Conservation (phyloP, 2,888 invertebrate species). For the Scaptomyza flava region DNA sequence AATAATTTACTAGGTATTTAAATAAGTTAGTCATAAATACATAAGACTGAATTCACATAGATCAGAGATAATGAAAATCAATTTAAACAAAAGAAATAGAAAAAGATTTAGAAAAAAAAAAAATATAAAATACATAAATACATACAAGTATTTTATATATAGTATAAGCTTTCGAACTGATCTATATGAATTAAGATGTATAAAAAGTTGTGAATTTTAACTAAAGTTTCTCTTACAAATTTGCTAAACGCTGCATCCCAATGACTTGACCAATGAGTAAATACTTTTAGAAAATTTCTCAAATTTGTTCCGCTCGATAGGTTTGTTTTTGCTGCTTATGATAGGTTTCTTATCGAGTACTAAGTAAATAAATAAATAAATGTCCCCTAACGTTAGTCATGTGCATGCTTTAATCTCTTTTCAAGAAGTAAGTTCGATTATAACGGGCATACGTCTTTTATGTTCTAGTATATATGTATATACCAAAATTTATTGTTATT, state of each 20-base stretch:
- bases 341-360: constrained; percentile 29
- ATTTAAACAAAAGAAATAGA: constrained; percentile 1
- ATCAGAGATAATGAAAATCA: constrained; percentile 34
- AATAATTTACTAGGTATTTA: constrained; percentile 61
- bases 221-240: constrained; percentile 36
- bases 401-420: constrained; percentile 25
- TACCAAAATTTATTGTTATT: constrained; percentile 21
- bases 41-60: constrained; percentile 51
- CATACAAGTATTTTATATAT: neutral
- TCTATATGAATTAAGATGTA: constrained; percentile 49
- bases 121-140: neutral
- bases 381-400: constrained; percentile 62
- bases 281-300: constrained; percentile 14
- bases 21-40: constrained; percentile 41
- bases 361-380: constrained; percentile 63
- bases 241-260: constrained; percentile 29
- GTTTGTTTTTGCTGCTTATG: constrained; percentile 24
- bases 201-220: constrained; percentile 39
- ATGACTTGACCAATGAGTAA: constrained; percentile 19
- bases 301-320: constrained; percentile 4
- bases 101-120: constrained; percentile 4
- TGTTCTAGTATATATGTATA: constrained; percentile 1
- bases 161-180: constrained; percentile 28
- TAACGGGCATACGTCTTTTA: constrained; percentile 11
- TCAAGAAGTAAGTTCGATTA: constrained; percentile 19